Evolutionary conservation across 2,888 invertebrate species (phyloP).

Genomic region (Empis stercorea): DNA sequence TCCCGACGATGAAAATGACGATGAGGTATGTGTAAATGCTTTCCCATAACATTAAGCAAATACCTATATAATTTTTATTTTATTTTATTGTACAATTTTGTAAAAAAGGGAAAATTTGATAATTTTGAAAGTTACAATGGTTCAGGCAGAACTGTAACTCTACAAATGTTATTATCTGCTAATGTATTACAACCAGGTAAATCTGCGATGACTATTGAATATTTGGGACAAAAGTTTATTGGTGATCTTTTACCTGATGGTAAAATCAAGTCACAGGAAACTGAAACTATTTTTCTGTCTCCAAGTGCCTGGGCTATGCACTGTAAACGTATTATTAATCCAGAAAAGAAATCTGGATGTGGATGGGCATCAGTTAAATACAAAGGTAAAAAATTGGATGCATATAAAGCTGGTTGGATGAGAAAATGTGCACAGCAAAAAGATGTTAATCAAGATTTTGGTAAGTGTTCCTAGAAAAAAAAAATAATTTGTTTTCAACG

Average conservation of each 20-base stretch:
- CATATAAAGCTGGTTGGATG: constrained; percentile 76
- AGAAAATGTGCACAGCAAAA: constrained; percentile 51
- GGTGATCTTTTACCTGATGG: constrained; percentile 77
- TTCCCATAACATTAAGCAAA: too few relatives aligned
- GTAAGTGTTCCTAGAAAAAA: too few relatives aligned
- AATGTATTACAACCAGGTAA: constrained; percentile 73
- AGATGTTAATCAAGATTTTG: constrained; percentile 34
- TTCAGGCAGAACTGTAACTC: constrained; percentile 57
- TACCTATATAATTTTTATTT: too few relatives aligned
- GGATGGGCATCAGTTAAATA: constrained; percentile 90
- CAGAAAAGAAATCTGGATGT: constrained; percentile 82
- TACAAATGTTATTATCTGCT: constrained; percentile 75
- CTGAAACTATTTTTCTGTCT: constrained; percentile 74
- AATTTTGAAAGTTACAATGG: constrained; percentile 35
- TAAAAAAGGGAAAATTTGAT: constrained; percentile 21
- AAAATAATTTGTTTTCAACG: too few relatives aligned
- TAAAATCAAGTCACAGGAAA: constrained; percentile 79
- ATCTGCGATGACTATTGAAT: constrained; percentile 78
- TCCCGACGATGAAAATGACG: too few relatives aligned
- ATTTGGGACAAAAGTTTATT: constrained; percentile 81
- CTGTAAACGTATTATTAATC: constrained; percentile 81
- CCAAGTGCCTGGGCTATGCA: constrained; percentile 90
- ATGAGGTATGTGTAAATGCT: too few relatives aligned
- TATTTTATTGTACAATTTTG: too few relatives aligned
- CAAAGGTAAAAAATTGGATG: constrained; percentile 74